A percentile compares a stretch with the other conserved stretches of the same genome.
phyloP scores from a whole-genome alignment of 2,797 vertebrate species.

The Knipowitschia caucasica region DNA sequence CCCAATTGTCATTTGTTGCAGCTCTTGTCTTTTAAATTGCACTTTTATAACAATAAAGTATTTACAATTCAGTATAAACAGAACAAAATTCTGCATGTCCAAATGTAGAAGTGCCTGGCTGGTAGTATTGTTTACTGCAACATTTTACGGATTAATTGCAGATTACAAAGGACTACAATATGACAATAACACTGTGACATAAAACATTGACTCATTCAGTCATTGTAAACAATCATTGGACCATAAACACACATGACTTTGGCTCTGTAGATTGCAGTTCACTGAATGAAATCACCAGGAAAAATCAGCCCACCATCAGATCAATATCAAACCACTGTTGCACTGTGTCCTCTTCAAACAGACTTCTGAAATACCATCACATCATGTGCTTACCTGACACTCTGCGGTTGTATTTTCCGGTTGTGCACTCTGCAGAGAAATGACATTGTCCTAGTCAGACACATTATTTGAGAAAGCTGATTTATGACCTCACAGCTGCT shows the following conservation, averaged over 20 bases:
- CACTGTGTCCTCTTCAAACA: neutral
- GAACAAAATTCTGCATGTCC: too few species aligned
- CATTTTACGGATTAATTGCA: too few species aligned
- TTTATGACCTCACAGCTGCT: constrained; percentile 13
- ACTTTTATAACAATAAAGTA: too few species aligned
- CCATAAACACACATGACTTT: neutral
- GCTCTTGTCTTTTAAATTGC: too few species aligned
- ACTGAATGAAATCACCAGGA: neutral
- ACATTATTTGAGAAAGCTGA: neutral
- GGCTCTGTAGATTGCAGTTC: neutral
- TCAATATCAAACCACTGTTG: neutral
- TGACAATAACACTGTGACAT: neutral
- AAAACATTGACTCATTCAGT: neutral
- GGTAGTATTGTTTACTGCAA: too few species aligned
- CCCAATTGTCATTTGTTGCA: too few species aligned
- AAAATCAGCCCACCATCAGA: neutral
- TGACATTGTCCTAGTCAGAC: neutral
- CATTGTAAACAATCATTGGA: too few species aligned
- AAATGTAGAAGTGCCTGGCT: too few species aligned
- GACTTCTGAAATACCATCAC: neutral
- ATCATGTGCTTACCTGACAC: constrained; percentile 81
- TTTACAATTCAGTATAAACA: too few species aligned
- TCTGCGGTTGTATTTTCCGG: constrained; percentile 82
- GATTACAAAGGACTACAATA: too few species aligned
- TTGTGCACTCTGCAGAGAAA: constrained; percentile 58